These are phyloP conservation scores for Drosophila borealis DNA, from an alignment of 2,888 invertebrate species.

Conservation along the genomic window DNA sequence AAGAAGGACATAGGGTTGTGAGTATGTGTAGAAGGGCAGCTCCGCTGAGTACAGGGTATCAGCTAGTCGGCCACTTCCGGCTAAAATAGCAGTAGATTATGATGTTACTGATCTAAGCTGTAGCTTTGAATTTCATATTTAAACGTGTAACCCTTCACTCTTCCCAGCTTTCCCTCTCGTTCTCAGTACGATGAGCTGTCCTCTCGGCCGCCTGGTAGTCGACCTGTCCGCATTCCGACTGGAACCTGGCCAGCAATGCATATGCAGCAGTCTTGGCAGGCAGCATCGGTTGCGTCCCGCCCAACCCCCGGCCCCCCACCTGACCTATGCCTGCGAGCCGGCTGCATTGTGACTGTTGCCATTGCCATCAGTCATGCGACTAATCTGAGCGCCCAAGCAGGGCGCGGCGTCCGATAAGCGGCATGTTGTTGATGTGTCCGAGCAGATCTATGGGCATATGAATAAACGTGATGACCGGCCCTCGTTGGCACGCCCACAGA, in stretches of 20 bases:
- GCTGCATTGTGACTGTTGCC: slow-evolving; percentile 24
- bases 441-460: slow-evolving; percentile 44
- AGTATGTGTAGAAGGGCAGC: no score
- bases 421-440: slow-evolving; percentile 51
- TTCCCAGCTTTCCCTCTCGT: neutral
- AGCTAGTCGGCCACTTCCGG: no score
- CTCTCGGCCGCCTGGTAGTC: slow-evolving; percentile 8
- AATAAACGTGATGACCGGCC: slow-evolving; percentile 35
- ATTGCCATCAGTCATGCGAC: slow-evolving; percentile 53
- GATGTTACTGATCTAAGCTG: no score
- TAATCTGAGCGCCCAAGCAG: slow-evolving; percentile 47
- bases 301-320: no score
- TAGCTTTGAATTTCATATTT: no score
- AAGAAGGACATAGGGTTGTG: no score
- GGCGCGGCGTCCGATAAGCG: slow-evolving; percentile 49
- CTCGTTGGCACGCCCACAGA: no score
- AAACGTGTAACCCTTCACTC: no score
- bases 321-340: neutral
- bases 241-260: slow-evolving; percentile 2
- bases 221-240: neutral
- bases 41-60: no score
- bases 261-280: neutral
- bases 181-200: slow-evolving; percentile 25
- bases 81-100: no score
- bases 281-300: neutral